Conservation (phyloP, 2,113 vertebrate species). For the Paraplagusia blochii region DNA sequence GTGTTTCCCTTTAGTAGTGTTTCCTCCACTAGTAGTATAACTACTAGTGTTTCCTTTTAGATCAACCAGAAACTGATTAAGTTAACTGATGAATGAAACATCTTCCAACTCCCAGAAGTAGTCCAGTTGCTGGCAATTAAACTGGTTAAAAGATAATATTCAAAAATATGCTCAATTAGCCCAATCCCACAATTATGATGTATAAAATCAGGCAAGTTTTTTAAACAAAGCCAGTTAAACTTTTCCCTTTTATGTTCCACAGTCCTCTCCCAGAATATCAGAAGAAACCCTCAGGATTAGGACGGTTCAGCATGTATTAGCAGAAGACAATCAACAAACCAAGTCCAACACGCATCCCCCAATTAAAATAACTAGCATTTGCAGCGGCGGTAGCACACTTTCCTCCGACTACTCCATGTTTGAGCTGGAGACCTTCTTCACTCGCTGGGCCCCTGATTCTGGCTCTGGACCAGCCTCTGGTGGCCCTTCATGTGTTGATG, state of each 20-base stretch:
- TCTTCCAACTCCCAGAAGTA: no score
- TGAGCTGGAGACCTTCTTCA: constrained; percentile 64
- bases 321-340: constrained; percentile 38
- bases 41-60: no score
- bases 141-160: no score
- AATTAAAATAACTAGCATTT: neutral
- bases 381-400: neutral
- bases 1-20: no score
- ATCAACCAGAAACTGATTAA: no score
- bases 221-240: no score
- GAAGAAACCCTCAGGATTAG: constrained; percentile 16
- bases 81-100: no score
- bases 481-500: constrained; percentile 35
- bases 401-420: constrained; percentile 54
- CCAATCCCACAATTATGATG: no score
- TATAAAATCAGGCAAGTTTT: no score
- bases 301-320: constrained; percentile 16
- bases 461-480: neutral
- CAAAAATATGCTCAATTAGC: no score
- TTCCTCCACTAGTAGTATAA: no score
- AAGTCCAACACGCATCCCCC: constrained; percentile 15
- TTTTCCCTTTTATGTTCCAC: neutral
- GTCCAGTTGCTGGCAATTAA: no score
- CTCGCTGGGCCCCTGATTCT: constrained; percentile 56
- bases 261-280: constrained; percentile 7